Evolutionary conservation across 2,113 vertebrate genomes (phyloP).

Genomic region (Alligator sinensis): DNA sequence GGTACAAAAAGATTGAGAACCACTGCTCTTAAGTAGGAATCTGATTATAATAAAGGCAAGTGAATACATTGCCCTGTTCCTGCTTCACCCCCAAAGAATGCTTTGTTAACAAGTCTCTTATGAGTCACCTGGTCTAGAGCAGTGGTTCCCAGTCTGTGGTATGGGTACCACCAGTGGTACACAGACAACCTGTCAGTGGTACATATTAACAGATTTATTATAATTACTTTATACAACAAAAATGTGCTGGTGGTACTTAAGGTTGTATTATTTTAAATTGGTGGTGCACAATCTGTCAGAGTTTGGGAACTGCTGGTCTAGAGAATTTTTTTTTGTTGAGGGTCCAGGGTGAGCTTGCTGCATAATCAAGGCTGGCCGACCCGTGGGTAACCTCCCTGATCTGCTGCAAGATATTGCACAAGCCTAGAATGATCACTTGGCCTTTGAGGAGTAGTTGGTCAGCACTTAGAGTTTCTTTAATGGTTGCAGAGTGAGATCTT

Average conservation of each 20-base stretch:
- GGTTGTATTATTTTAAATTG: too few relatives aligned
- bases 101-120: conserved; percentile 48
- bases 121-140: conserved; percentile 31
- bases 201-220: too few relatives aligned
- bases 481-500: conserved; percentile 47
- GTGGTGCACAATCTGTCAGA: too few relatives aligned
- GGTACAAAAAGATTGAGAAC: conserved; percentile 32
- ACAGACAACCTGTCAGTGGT: too few relatives aligned
- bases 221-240: too few relatives aligned
- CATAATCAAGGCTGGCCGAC: conserved; percentile 50
- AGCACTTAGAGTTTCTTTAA: conserved; percentile 63
- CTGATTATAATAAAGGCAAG: conserved; percentile 39
- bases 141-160: too few relatives aligned
- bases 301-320: too few relatives aligned
- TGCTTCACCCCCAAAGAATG: neutral
- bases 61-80: neutral
- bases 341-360: conserved; percentile 5
- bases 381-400: conserved; percentile 31
- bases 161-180: too few relatives aligned
- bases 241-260: too few relatives aligned
- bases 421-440: neutral
- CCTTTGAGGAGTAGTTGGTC: conserved; percentile 52
- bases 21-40: conserved; percentile 42
- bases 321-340: too few relatives aligned
- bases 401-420: neutral